Conservation (phyloP, 2,113 vertebrate genomes). For the Nibea albiflora region DNA sequence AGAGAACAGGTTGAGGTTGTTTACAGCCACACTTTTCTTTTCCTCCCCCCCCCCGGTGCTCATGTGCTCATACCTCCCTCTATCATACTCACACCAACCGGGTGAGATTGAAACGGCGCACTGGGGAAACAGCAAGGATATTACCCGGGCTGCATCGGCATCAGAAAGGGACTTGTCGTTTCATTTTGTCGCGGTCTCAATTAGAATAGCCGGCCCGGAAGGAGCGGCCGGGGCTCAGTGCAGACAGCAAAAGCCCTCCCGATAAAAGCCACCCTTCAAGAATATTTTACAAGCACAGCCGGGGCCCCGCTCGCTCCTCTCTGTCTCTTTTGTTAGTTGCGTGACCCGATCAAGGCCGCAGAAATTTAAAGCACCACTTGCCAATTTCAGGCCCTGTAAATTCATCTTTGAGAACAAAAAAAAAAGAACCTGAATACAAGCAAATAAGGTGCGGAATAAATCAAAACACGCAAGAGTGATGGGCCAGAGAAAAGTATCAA, state of each 20-base stretch:
- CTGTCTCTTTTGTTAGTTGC: constrained; percentile 25
- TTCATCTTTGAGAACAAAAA: constrained; percentile 50
- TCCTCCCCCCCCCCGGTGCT: background rate
- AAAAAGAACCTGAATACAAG: constrained; percentile 8
- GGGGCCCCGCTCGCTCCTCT: constrained; percentile 3
- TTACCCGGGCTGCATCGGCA: constrained; percentile 57
- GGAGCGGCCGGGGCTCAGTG: constrained; percentile 24
- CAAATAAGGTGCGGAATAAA: constrained; percentile 44
- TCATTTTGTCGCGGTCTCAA: constrained; percentile 56
- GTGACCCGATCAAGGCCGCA: constrained; percentile 57
- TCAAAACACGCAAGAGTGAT: constrained; percentile 37
- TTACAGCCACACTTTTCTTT: constrained; percentile 56
- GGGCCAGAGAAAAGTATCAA: constrained; percentile 50
- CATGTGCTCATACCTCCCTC: constrained; percentile 60
- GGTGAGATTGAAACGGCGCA: constrained; percentile 63
- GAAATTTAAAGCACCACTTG: constrained; percentile 60
- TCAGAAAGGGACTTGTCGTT: constrained; percentile 43
- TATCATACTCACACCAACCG: constrained; percentile 55
- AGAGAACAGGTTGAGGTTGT: constrained; percentile 70
- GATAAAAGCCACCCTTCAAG: constrained; percentile 52
- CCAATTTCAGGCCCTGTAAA: constrained; percentile 58
- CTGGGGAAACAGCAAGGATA: constrained; percentile 58
- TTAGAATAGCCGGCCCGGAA: constrained; percentile 48
- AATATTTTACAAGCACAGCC: constrained; percentile 39
- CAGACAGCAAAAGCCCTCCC: constrained; percentile 30